Conservation (phyloP, 2,797 vertebrate species). For the Acipenser oxyrinchus region DNA sequence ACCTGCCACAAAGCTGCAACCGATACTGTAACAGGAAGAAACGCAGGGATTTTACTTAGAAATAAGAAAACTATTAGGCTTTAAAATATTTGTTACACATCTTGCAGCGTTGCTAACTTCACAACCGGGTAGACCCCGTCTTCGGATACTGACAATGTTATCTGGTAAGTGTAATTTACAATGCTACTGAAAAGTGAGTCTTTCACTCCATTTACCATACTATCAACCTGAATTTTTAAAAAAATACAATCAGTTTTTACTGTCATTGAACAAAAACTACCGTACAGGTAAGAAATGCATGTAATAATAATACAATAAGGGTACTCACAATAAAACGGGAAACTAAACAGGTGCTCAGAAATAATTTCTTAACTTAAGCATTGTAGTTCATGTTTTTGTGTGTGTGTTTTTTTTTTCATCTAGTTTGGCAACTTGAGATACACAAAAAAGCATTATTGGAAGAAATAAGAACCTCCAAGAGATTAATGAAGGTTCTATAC, state of each 20-base stretch:
- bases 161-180: slow-evolving; percentile 13
- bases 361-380: background rate
- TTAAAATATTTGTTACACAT: background rate
- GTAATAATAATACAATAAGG: no score
- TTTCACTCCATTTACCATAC: background rate
- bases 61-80: slow-evolving; percentile 1
- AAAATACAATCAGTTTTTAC: no score
- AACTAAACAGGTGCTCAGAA: background rate
- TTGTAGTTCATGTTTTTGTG: background rate
- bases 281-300: no score
- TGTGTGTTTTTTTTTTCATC: background rate
- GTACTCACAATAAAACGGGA: no score
- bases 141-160: background rate
- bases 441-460: background rate
- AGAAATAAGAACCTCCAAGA: background rate
- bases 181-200: background rate
- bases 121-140: no score
- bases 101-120: background rate
- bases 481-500: no score
- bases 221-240: background rate
- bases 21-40: background rate
- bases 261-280: no score
- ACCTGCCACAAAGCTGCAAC: slow-evolving; percentile 17
- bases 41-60: slow-evolving; percentile 1
- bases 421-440: background rate